Base-by-base conservation (phyloP, 2,797 vertebrate species). In the Melanotaenia nigrans region DNA sequence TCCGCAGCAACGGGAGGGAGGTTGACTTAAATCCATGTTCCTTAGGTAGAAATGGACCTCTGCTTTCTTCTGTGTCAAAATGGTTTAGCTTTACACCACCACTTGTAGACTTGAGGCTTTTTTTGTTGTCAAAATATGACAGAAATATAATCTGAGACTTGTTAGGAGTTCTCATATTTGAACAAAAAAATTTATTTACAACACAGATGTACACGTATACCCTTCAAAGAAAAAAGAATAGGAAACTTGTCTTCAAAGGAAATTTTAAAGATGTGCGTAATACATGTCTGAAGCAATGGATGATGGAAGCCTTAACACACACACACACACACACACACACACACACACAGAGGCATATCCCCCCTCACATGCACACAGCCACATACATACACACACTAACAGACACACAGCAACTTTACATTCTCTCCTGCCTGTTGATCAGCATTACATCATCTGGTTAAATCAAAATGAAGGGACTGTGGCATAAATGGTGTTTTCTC, bases 181-280 rank as follows among this genome's bases (percentile, higher is more conserved):
- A 96, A 96, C 95, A 93, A 97, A 96, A 95, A 95, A 96, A 96
- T 94, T 94, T 93, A 94, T 98, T 97, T 97, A 97, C 96, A 98
- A 96, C 95, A 96, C 96, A 95, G 79, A 87, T 89, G 78, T 96
- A 97, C 96, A 97, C 82, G 90, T 96, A 96, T 95, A 96, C 95
- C 96, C 95, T 97, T 95, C 95, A 96, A 96, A 95, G 92, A 95
- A 94, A 54, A 95, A 96, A 96, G 95, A 96, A 96, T 94, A 94
- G 91, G 95, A 96, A 88, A 90, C 94, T 93, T 81, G 76, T 83
- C 85, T 84, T 89, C 70, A 96, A 96, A 85, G 76, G 95, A 95
- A 54, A 95, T 95, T 75, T 89, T 81, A 87, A 87, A 89, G 87
- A 90, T 89, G 87, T 90, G 88, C 78, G 84, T 85, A 82, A 85